These are phyloP conservation scores for Huso huso DNA, from an alignment of 2,797 vertebrate species.

Conservation along the genomic window DNA sequence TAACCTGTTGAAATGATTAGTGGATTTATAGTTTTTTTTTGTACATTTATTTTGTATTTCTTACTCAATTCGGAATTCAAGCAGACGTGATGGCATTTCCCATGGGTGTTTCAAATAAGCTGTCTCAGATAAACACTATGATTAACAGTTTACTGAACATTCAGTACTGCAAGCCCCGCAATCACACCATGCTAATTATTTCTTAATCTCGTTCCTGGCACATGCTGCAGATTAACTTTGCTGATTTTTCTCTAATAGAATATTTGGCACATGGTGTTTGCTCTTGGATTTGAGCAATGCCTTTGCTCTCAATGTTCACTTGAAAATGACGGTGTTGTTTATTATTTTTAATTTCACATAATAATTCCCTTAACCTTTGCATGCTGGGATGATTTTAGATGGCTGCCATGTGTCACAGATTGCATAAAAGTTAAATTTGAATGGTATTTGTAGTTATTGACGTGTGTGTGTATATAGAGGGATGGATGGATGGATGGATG, in stretches of 20 bases:
- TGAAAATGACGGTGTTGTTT: no score
- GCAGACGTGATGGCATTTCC: no score
- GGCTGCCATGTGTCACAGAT: no score
- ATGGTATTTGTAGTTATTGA: no score
- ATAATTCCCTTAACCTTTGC: no score
- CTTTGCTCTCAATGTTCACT: background rate
- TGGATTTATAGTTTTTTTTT: no score
- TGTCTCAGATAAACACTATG: constrained; percentile 9
- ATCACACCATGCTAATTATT: constrained; percentile 9
- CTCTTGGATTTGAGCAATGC: background rate
- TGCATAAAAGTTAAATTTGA: no score
- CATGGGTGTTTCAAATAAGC: background rate
- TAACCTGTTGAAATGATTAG: no score
- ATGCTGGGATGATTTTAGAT: no score
- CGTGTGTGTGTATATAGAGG: background rate
- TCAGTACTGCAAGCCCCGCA: constrained; percentile 8
- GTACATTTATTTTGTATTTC: background rate
- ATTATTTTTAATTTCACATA: no score
- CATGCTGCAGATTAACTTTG: constrained; percentile 4
- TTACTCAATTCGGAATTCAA: background rate
- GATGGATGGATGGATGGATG: background rate
- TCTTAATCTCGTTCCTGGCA: constrained; percentile 16
- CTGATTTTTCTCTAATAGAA: background rate
- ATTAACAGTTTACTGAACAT: constrained; percentile 11
- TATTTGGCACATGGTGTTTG: background rate